Base-by-base conservation (phyloP, 2,888 invertebrate genomes). In the Drymonia ruficornis region DNA sequence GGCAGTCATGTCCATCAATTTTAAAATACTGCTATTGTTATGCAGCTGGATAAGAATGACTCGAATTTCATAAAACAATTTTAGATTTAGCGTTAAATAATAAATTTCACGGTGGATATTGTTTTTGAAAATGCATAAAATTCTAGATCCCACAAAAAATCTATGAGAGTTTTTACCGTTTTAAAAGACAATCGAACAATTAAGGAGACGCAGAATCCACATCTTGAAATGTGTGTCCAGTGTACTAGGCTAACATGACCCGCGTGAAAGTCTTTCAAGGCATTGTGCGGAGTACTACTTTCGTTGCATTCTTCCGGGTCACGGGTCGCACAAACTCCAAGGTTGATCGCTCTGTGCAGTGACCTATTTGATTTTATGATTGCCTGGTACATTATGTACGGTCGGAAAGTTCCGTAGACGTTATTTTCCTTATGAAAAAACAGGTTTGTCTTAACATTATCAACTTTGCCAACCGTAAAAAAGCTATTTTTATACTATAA, bases 341-440 rank as follows among this genome's bases (percentile, higher is more conserved):
- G 79, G 82, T 74, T 77, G 73, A 65, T 59, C 50, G 55, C 52
- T 70, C 61, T 70, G 67, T 76, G 78, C 75, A 65, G 61, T 66
- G 82, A 81, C 86, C 84, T 78, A 76, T 74, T 82, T 80, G 67
- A 65, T 72, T 74, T 76, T 74, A 78, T 87, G 81, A 74, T 76
- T 70, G 68, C 83, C 80, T 83, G 63, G 83, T 87, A 80, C 42
- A 49, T 52, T 70, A 64, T 60, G 55, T 50, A 58, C 48, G 54
- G 46, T 55, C 64, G 52, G 47, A 61, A 49, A 43, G 12, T 49
- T 55, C 65, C 61, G 53, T 59, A 58, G 68, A 60, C 49, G 43
- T 43, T 56, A 51, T 38, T 47, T 48, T 45, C 54, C 50, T 50
- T 56, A 64, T 56, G 48, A 16, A 40, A 12, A 43, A 49, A n/a